Base-by-base conservation (phyloP, 2,113 vertebrate genomes). In the Rhea pennata region DNA sequence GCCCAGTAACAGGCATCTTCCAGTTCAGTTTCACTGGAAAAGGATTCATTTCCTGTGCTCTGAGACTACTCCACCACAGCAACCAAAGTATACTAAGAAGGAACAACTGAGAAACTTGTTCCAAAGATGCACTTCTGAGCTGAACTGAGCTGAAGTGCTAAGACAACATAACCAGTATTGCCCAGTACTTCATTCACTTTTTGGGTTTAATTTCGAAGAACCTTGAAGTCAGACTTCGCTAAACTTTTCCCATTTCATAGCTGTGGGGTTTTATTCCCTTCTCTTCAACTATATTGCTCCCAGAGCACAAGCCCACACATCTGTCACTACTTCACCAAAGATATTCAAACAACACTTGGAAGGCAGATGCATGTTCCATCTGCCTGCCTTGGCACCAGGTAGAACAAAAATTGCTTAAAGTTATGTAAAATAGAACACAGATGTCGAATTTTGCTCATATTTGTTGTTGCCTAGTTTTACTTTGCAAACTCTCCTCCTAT, bases 391-490 rank as follows among this genome's bases (percentile, higher is more conserved):
- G 78, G 42, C 61, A 92, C 33, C 12, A 89, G 42, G 36, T 66
- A 94, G 65, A 84, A 31, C 44, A 48, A n/a, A 70, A 91, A 72
- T 56, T 54, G 76, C 78, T 85, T 54, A 84, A 33, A 71, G 66
- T 78, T 88, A 79, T 23, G 23, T 84, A 84, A 82, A 96, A 91
- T 40, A 76, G 82, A 92, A 50, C 56, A 84, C 53, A 78, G 74
- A 54, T 92, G 72, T 19, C 87, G 65, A 26, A 74, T 64, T 56
- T 88, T 10, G 26, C 12, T 84, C 20, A 7, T 77, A 26, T 71
- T 81, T 15, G 1, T 53, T 71, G 79, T 54, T 20, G 15, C 26
- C 86, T 86, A 22, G 4, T 61, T 86, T 75, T 88, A 77, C 69
- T 36, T 64, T 84, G 54, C 44, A 77, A 58, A 33, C 39, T 73